Conservation (phyloP, 2,888 invertebrate genomes). For the Callosobruchus maculatus region DNA sequence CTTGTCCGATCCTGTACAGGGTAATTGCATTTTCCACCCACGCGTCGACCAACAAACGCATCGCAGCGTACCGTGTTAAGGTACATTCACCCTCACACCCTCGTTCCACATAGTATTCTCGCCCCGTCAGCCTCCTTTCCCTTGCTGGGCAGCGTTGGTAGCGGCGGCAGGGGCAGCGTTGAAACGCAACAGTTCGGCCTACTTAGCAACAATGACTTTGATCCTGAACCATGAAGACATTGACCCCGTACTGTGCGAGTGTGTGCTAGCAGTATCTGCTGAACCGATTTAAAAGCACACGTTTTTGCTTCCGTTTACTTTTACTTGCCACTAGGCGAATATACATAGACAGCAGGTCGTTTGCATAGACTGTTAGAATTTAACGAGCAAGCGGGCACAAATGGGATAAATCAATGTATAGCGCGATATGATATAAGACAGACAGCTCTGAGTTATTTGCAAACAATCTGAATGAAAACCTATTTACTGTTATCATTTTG, state of each 20-base stretch:
- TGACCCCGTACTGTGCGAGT: not conserved
- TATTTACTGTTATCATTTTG: too few species aligned
- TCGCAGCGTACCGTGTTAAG: not conserved
- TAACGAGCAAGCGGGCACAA: too few species aligned
- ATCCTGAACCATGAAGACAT: constrained; percentile 2
- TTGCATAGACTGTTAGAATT: too few species aligned
- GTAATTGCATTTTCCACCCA: not conserved
- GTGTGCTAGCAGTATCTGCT: not conserved
- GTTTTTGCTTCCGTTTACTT: not conserved
- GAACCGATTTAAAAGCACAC: not conserved
- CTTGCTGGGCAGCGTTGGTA: not conserved
- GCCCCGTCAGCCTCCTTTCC: not conserved
- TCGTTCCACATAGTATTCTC: not conserved
- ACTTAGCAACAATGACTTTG: not conserved
- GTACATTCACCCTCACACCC: not conserved
- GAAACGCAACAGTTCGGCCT: not conserved
- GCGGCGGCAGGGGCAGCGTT: too few species aligned
- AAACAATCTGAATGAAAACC: too few species aligned
- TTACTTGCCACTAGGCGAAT: not conserved
- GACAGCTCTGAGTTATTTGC: too few species aligned
- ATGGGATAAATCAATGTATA: too few species aligned
- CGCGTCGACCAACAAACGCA: not conserved
- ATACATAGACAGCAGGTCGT: not conserved
- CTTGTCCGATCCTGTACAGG: too few species aligned
- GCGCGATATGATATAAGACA: too few species aligned